These are phyloP conservation scores for Progne subis DNA, from an alignment of 2,113 vertebrate genomes.

Conservation along the genomic window DNA sequence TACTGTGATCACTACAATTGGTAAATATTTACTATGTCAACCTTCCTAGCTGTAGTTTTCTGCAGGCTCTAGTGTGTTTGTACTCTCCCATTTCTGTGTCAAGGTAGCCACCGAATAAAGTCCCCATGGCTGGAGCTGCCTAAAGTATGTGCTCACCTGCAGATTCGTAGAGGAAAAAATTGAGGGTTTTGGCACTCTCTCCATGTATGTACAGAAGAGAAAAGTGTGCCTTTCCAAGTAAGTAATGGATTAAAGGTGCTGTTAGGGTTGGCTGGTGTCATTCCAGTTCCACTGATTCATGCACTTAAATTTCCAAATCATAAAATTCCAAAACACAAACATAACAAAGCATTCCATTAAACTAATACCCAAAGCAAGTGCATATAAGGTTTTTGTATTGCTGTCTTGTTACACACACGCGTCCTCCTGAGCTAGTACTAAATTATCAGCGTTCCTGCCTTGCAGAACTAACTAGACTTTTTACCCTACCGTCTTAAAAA, in stretches of 20 bases:
- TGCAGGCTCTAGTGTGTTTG: neutral
- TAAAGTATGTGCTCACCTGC: neutral
- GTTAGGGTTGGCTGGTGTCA: neutral
- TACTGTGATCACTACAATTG: constrained; percentile 97
- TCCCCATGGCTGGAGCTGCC: neutral
- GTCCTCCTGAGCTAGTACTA: neutral
- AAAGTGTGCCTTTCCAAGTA: neutral
- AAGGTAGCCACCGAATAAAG: neutral
- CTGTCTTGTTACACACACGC: neutral
- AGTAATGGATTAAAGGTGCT: neutral
- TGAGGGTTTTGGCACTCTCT: accelerated
- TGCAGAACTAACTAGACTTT: neutral
- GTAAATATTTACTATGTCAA: constrained; percentile 61
- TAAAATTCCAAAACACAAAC: neutral
- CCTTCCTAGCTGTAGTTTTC: neutral
- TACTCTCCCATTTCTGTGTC: neutral
- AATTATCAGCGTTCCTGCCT: neutral
- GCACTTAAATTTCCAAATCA: neutral
- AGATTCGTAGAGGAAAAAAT: neutral
- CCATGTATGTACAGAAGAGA: neutral
- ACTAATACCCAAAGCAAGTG: neutral
- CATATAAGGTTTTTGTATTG: neutral
- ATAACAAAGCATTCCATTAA: neutral
- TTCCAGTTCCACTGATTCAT: neutral
- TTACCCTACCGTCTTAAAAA: neutral